Evolutionary conservation across 2,113 vertebrate genomes (phyloP).

Genomic region (Australoheros scitulus): DNA sequence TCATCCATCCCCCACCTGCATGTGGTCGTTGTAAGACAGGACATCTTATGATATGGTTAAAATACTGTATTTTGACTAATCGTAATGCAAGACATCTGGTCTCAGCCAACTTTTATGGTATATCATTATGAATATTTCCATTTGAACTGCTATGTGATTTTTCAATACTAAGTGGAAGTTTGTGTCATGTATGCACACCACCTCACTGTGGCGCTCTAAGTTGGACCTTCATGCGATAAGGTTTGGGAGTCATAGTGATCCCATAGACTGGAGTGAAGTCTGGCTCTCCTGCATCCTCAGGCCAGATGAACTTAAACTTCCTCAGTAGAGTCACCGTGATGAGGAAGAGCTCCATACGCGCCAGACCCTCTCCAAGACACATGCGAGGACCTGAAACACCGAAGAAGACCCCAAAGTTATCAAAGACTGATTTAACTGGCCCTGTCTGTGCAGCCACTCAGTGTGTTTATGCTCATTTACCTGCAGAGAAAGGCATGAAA

Average conservation of each 20-base stretch:
- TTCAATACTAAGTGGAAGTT: no score
- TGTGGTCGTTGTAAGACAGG: no score
- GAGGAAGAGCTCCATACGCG: constrained; percentile 67
- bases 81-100: no score
- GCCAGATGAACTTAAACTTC: constrained; percentile 36
- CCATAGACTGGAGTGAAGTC: constrained; percentile 19
- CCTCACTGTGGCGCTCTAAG: background rate
- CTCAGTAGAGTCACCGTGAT: constrained; percentile 1
- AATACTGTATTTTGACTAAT: no score
- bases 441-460: background rate
- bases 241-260: background rate
- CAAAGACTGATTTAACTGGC: background rate
- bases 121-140: no score
- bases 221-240: constrained; percentile 5
- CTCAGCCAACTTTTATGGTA: no score
- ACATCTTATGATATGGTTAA: no score
- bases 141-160: no score
- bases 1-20: no score
- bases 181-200: background rate
- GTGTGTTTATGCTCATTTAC: constrained; percentile 2
- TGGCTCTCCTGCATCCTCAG: constrained; percentile 17
- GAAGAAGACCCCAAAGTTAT: background rate
- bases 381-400: constrained; percentile 50
- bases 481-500: constrained; percentile 73
- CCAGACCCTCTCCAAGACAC: constrained; percentile 66